Percentiles rank a stretch among this genome's conserved stretches.
These are phyloP conservation scores for Emmelina monodactyla DNA, from an alignment of 2,888 invertebrate species.

Conservation along the genomic window DNA sequence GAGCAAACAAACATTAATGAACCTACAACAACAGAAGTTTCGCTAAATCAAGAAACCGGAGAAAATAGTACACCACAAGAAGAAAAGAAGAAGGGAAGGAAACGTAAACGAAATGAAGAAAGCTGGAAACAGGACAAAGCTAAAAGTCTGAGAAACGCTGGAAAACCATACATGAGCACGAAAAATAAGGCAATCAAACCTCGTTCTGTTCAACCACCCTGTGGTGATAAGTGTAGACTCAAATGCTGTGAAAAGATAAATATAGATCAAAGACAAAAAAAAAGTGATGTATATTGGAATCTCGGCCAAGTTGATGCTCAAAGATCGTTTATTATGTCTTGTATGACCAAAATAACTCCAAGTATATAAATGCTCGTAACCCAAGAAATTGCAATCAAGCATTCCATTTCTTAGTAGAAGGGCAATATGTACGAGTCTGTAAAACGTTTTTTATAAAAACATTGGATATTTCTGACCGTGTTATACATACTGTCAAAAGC, in stretches of 20 bases:
- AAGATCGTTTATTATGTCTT: slow-evolving; percentile 14
- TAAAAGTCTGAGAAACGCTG: slow-evolving; percentile 13
- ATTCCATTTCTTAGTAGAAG: slow-evolving; percentile 11
- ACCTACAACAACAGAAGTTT: slow-evolving; percentile 8
- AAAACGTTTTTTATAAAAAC: slow-evolving; percentile 11
- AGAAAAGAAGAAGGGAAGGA: slow-evolving; percentile 13
- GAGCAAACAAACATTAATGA: slow-evolving; percentile 4
- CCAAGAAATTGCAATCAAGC: slow-evolving; percentile 11
- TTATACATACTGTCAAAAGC: slow-evolving; percentile 9
- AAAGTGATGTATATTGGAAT: slow-evolving; percentile 6
- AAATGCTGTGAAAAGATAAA: slow-evolving; percentile 12
- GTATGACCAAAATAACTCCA: slow-evolving; percentile 13
- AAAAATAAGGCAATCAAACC: slow-evolving; percentile 12
- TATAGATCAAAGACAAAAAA: slow-evolving; percentile 1
- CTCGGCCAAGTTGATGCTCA: slow-evolving; percentile 5
- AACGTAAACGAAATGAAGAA: slow-evolving; percentile 12
- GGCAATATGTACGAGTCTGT: slow-evolving; percentile 7
- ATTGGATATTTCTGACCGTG: slow-evolving; percentile 10
- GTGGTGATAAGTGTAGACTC: slow-evolving; percentile 8
- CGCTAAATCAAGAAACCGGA: slow-evolving; percentile 8
- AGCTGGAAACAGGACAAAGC: slow-evolving; percentile 14
- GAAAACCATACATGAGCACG: slow-evolving; percentile 11
- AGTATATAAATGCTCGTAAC: slow-evolving; percentile 7
- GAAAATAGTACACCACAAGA: slow-evolving; percentile 10
- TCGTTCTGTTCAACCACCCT: slow-evolving; percentile 14